Evolutionary conservation across 1,140 invertebrate species (phyloP).

Genomic region (Bombus cullumanus): DNA sequence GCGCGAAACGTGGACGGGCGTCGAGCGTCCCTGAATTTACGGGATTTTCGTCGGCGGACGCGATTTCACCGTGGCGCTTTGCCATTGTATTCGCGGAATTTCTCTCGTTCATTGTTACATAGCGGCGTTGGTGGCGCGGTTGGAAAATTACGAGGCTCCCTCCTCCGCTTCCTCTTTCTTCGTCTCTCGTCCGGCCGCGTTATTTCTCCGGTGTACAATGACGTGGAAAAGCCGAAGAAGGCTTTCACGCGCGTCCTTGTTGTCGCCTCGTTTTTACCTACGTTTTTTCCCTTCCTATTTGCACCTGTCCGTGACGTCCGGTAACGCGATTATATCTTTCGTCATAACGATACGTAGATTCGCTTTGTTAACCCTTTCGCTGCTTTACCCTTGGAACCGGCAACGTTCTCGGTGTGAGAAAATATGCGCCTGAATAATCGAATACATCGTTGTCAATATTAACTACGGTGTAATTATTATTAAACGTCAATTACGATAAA

Average conservation of each 20-base stretch:
- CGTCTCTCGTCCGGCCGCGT: conserved; percentile 58
- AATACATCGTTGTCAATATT: no score
- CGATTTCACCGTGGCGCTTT: conserved; percentile 49
- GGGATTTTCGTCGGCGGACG: conserved; percentile 43
- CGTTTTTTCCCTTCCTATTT: not conserved
- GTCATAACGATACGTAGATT: not conserved
- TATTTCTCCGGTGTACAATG: conserved; percentile 60
- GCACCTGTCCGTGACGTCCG: not conserved
- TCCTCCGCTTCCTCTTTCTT: conserved; percentile 48
- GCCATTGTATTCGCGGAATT: conserved; percentile 59
- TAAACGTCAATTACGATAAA: no score
- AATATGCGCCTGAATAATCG: no score
- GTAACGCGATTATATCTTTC: not conserved
- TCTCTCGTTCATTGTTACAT: conserved; percentile 64
- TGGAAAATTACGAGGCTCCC: conserved; percentile 67
- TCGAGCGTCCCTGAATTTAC: conserved; percentile 50
- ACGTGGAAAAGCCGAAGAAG: conserved; percentile 65
- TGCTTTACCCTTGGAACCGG: not conserved
- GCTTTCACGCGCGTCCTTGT: conserved; percentile 40
- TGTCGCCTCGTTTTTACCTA: not conserved
- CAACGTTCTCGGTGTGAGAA: no score
- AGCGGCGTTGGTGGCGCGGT: conserved; percentile 49
- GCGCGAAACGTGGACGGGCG: conserved; percentile 1
- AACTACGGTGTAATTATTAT: no score
- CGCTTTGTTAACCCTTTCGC: not conserved